Percentiles rank a stretch among this genome's conserved stretches.
These are phyloP conservation scores for Callinectes sapidus DNA, from an alignment of 2,888 invertebrate genomes.

Conservation along the genomic window DNA sequence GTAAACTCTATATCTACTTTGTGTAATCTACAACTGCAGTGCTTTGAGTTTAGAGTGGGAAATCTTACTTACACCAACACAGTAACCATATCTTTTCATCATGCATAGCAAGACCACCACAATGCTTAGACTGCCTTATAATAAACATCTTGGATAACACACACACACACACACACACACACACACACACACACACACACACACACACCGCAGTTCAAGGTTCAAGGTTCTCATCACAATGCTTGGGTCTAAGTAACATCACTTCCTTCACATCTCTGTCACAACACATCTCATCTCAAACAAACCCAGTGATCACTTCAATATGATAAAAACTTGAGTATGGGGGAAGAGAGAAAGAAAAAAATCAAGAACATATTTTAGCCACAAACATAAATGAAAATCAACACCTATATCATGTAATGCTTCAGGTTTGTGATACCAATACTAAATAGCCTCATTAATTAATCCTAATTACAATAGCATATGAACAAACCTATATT, in stretches of 20 bases:
- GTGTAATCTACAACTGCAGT: background rate
- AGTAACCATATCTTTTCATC: background rate
- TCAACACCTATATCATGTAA: background rate
- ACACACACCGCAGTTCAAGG: background rate
- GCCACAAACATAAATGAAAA: background rate
- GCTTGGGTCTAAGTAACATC: background rate
- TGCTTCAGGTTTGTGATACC: background rate
- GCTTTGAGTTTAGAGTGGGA: background rate
- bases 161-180: background rate
- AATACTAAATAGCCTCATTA: background rate
- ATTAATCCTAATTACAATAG: background rate
- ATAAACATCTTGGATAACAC: background rate
- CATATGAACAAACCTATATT: background rate
- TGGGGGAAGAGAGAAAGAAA: background rate
- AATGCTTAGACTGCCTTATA: background rate
- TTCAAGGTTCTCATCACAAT: background rate
- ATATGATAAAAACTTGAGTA: too few species aligned
- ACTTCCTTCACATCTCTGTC: conserved; percentile 1
- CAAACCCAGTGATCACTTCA: background rate
- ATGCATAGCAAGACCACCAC: background rate
- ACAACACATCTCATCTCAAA: background rate
- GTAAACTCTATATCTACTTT: background rate
- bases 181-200: background rate
- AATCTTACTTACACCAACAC: background rate
- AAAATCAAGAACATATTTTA: background rate